phyloP scores from a whole-genome alignment of 2,113 vertebrate genomes.

The Anhinga rufa region DNA sequence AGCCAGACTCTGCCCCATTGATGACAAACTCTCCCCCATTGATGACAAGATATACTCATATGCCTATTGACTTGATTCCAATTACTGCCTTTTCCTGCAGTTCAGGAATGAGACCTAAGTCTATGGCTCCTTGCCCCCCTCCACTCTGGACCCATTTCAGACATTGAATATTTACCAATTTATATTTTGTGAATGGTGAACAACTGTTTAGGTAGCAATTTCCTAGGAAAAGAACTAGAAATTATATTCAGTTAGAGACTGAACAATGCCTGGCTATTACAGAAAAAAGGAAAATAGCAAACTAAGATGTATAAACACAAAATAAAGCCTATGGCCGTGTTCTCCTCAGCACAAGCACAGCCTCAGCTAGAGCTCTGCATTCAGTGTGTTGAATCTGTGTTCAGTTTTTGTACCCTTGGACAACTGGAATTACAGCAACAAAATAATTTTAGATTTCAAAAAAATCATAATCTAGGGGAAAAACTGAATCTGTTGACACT shows the following conservation, averaged over 20 bases:
- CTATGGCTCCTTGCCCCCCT: neutral
- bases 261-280: neutral
- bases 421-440: neutral
- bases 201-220: neutral
- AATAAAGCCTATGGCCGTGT: neutral
- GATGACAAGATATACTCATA: neutral
- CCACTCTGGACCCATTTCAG: neutral
- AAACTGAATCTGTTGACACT: neutral
- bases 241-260: neutral
- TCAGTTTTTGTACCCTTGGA: neutral
- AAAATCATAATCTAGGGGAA: neutral
- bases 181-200: neutral
- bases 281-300: neutral
- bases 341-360: neutral
- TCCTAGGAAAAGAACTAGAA: neutral
- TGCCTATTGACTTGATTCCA: neutral
- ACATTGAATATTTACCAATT: neutral
- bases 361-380: neutral
- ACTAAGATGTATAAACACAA: neutral
- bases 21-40: too few relatives aligned
- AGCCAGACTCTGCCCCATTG: too few relatives aligned
- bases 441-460: neutral
- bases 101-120: neutral
- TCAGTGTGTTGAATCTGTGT: neutral
- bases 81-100: neutral